Base-by-base conservation (phyloP, 2,888 invertebrate species). In the Palloptera scutellata region DNA sequence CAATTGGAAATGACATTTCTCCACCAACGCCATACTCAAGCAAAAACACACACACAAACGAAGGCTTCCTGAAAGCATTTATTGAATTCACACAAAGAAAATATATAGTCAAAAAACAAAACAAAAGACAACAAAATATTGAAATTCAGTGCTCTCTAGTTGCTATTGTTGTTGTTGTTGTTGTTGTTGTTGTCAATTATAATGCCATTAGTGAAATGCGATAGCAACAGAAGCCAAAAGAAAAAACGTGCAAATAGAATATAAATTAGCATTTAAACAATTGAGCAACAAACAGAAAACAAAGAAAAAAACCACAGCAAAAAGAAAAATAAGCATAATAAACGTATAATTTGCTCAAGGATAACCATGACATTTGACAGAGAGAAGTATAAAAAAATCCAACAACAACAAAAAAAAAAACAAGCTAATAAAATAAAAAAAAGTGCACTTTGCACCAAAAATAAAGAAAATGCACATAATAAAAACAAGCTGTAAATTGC, bases 181-280 rank as follows among this genome's bases (percentile, higher is more conserved):
- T 15, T 19, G 1, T 19, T 54, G 13, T 54, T 54, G 48, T 48
- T 60, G 48, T 13, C 60, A 60, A 60, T 60, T 60, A 60, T 48
- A 48, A 20, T 60, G 45, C 48, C 48, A 60, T 60, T 60, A 48
- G 30, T 12, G 60, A 20, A 60, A 60, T 11, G 60, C 58, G 20
- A 60, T 20, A 60, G 60, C 15, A 20, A 8, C 8, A 30, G 6
- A 30, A 30, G 30, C 30, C 30, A 30, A 6, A 30, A 30, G 30
- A 19, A 20, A 5, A 48, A 45, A 20, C 60, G 60, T 60, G 60
- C 60, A 60, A 58, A 42, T 42, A 17, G 58, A 8, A 41, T n/a
- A 58, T 51, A 60, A 60, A 48, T 60, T 60, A 60, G 12, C 19
- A 48, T 48, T 19, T 19, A 60, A 60, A 51, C 60, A 60, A 45